Evolutionary conservation across 2,888 invertebrate genomes (phyloP).

Genomic region (Tipula confusa): DNA sequence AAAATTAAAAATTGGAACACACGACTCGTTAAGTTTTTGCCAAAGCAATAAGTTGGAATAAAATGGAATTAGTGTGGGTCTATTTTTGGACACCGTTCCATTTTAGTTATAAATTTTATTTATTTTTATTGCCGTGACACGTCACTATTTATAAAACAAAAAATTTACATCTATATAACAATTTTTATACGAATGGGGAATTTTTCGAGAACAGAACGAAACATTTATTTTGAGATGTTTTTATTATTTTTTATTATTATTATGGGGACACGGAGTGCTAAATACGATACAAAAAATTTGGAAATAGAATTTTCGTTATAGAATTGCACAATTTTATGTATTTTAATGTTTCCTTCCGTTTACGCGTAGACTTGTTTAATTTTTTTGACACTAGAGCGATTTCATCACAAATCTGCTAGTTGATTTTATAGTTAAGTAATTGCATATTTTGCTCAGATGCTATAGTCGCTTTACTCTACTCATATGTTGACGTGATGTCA

Average conservation of each 20-base stretch:
- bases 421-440: too few species aligned
- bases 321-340: neutral
- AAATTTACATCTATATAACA: neutral
- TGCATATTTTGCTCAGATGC: too few species aligned
- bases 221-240: neutral
- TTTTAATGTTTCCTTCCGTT: neutral
- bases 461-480: too few species aligned
- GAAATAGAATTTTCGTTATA: neutral
- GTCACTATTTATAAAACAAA: neutral
- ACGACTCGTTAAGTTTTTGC: neutral
- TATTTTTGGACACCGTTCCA: neutral
- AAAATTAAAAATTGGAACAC: neutral
- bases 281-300: neutral
- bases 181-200: neutral
- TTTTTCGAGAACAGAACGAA: neutral
- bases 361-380: too few species aligned
- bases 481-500: too few species aligned
- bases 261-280: neutral
- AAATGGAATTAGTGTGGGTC: neutral
- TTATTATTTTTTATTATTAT: too few species aligned
- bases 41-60: neutral
- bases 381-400: too few species aligned
- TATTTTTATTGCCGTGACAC: neutral
- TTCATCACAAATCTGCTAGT: too few species aligned
- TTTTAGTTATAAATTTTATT: neutral